Base-by-base conservation (phyloP, 2,797 vertebrate species). In the Coracias cyanogaster region DNA sequence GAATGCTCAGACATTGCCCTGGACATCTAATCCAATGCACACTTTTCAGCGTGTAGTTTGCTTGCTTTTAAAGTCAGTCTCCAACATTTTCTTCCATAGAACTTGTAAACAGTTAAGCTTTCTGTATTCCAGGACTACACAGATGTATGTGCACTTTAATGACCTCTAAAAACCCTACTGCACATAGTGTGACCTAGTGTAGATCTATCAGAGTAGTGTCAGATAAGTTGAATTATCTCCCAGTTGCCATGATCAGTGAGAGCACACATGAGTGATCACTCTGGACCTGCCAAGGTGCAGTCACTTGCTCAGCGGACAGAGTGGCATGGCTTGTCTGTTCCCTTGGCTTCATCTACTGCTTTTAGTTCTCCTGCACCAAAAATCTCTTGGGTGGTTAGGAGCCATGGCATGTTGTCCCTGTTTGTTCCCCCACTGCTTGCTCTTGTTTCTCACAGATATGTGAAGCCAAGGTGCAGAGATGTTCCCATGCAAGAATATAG, bases 251-350 rank as follows among this genome's bases (percentile, higher is more conserved):
- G 4, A 46, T 22, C 54, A 67, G 25, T 21, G 21, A 45, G 19
- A 76, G 31, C 15, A 64, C 37, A 45, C 4, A 11, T 0, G 6
- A 15, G 35, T 0, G 0, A 17, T 64, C 67, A 24, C 28, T 49
- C 28, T 31, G 11, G 29, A 64, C 55, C 41, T 57, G 35, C 7
- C 13, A 6, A 35, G 15, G 13, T 31, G 28, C 52, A 67, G 12
- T 15, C 45, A 26, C 24, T 77, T 80, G 22, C 18, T 64, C 22
- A 64, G 0, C 12, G 57, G 14, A 9, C 57, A 19, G 43, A 48
- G 26, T 3, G 33, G 10, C 21, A 6, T 3, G 17, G 26, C 12
- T 51, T 70, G 5, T 61, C 64, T 74, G 22, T 78, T 29, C 41
- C 33, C 15, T 85, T 70, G 48, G 8, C 28, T 82, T 61, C 19